These are phyloP conservation scores for Acridotheres tristis DNA, from an alignment of 2,797 vertebrate genomes.

Conservation along the genomic window DNA sequence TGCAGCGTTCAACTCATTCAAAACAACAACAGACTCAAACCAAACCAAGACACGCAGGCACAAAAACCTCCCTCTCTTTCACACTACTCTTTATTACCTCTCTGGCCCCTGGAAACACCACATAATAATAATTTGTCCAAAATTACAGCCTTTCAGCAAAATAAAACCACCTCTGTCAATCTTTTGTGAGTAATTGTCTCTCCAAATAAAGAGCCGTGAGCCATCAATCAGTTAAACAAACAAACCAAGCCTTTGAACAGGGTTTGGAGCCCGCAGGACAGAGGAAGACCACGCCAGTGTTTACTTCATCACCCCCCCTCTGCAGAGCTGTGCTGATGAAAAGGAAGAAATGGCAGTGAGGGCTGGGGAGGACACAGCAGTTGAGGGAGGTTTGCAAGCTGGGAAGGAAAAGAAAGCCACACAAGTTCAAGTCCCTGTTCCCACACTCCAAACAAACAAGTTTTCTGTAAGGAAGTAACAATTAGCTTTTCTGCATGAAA, in stretches of 20 bases:
- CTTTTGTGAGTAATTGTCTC: not conserved
- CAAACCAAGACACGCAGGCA: not conserved
- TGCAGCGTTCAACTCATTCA: not conserved
- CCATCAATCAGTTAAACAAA: not conserved
- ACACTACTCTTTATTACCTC: not conserved
- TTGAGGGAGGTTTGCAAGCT: not conserved
- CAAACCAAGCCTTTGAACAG: not conserved
- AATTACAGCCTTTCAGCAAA: conserved; percentile 30
- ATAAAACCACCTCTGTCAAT: not conserved
- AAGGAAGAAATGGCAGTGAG: not conserved
- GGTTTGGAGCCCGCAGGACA: not conserved
- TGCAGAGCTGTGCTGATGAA: not conserved
- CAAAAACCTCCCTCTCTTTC: not conserved
- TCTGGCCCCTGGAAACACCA: not conserved
- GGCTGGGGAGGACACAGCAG: not conserved
- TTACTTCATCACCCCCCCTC: accelerated
- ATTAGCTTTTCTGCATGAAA: not conserved
- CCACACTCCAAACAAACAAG: not conserved
- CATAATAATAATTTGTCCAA: conserved; percentile 29
- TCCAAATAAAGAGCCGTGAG: conserved; percentile 27
- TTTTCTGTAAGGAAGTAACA: not conserved
- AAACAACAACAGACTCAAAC: conserved; percentile 14
- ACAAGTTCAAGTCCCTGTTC: too few species aligned
- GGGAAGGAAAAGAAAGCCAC: not conserved
- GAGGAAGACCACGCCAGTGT: not conserved